Conservation (phyloP, 37 sponge, comb jelly and placozoan genomes). For the Halisarca cf. caerulea region DNA sequence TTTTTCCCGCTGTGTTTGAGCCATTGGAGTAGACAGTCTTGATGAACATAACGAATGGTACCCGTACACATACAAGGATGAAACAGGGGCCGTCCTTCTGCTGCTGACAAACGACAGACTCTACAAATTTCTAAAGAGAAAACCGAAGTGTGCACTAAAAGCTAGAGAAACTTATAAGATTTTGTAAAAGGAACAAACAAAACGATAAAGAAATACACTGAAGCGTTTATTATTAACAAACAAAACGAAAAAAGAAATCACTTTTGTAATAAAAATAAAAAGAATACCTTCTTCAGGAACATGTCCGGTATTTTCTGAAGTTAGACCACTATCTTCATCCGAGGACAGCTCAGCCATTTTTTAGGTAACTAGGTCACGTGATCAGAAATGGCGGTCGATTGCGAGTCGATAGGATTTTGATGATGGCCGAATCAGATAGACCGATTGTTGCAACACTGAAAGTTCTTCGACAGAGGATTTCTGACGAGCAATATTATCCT, state of each 20-base stretch:
- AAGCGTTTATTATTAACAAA: too few species aligned
- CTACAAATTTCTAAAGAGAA: slow-evolving; percentile 57
- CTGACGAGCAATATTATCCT: not conserved
- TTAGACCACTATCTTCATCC: not conserved
- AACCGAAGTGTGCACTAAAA: too few species aligned
- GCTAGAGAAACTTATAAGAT: too few species aligned
- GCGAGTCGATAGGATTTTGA: not conserved
- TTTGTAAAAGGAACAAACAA: too few species aligned
- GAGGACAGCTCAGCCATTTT: slow-evolving; percentile 17
- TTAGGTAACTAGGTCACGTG: slow-evolving; percentile 14
- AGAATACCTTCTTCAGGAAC: not conserved
- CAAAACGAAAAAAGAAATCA: not conserved
- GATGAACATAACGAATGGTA: slow-evolving; percentile 86
- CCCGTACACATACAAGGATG: slow-evolving; percentile 96
- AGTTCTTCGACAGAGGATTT: not conserved
- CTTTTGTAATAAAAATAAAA: not conserved
- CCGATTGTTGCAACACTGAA: slow-evolving; percentile 5
- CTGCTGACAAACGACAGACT: slow-evolving; percentile 69
- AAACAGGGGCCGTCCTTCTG: slow-evolving; percentile 76
- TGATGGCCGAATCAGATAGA: not conserved
- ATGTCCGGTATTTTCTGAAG: not conserved
- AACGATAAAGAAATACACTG: too few species aligned
- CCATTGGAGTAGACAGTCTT: slow-evolving; percentile 94
- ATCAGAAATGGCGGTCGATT: slow-evolving; percentile 3
- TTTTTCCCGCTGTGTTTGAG: slow-evolving; percentile 90